Evolutionary conservation across 2,797 vertebrate genomes (phyloP).

Genomic region (Lacerta viridis): DNA sequence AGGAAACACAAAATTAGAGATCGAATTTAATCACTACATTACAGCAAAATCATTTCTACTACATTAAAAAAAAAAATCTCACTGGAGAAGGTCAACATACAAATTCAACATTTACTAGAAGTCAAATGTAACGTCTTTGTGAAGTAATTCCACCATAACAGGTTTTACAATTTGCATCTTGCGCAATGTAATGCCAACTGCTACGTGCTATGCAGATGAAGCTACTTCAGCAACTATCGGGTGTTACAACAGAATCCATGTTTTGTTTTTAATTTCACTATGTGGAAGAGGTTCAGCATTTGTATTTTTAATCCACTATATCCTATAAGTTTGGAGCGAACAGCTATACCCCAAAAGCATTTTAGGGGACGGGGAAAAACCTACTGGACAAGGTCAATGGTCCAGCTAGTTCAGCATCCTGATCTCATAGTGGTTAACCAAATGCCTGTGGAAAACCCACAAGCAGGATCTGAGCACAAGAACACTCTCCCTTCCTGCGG

Average conservation of each 20-base stretch:
- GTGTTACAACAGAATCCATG: not conserved
- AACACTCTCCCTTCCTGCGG: too few relatives aligned
- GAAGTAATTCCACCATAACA: not conserved
- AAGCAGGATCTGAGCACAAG: too few relatives aligned
- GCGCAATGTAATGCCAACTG: not conserved
- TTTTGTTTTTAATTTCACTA: not conserved
- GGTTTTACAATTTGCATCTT: not conserved
- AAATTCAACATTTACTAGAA: not conserved
- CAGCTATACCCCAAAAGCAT: not conserved
- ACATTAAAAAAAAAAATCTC: not conserved
- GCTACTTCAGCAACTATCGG: not conserved
- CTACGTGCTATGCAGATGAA: not conserved
- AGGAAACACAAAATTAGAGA: not conserved
- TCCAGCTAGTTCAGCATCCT: too few relatives aligned
- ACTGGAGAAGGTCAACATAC: not conserved
- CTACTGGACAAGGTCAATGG: too few relatives aligned
- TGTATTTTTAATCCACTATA: not conserved
- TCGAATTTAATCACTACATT: not conserved
- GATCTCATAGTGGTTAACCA: too few relatives aligned
- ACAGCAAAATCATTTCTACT: not conserved
- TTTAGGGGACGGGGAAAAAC: not conserved
- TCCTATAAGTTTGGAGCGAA: not conserved
- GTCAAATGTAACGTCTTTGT: not conserved
- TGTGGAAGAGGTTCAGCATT: not conserved
- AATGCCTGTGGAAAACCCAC: too few relatives aligned